phyloP scores from a whole-genome alignment of 2,797 vertebrate genomes.

The Dallia pectoralis region DNA sequence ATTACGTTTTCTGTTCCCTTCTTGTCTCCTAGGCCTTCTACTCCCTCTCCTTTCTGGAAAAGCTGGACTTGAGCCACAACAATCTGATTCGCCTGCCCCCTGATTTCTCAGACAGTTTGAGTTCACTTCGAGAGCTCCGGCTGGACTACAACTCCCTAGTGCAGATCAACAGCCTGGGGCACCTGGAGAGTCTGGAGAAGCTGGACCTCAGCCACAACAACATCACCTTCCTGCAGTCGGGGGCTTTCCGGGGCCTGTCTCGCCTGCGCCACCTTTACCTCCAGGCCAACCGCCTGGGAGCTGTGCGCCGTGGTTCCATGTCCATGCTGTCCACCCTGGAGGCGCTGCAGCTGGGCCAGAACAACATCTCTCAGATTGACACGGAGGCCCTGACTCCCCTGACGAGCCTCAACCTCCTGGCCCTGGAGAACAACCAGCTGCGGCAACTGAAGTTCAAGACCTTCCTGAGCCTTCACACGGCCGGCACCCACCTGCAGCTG shows the following conservation, averaged over 20 bases:
- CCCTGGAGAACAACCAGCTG: constrained; percentile 67
- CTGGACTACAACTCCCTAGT: constrained; percentile 67
- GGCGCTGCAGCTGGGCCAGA: constrained; percentile 71
- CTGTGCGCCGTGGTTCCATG: constrained; percentile 62
- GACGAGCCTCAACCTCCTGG: constrained; percentile 63
- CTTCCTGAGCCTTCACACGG: constrained; percentile 68
- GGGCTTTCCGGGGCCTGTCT: constrained; percentile 71
- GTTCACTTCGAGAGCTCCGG: constrained; percentile 64
- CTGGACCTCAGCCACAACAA: constrained; percentile 69
- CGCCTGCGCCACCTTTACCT: constrained; percentile 72
- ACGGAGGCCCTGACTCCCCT: constrained; percentile 66
- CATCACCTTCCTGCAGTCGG: constrained; percentile 57
- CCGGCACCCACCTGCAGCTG: constrained; percentile 72
- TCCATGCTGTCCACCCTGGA: constrained; percentile 73
- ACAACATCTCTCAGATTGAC: constrained; percentile 73
- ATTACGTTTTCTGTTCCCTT: constrained; percentile 4
- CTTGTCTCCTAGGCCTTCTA: constrained; percentile 49
- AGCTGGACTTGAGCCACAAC: constrained; percentile 75
- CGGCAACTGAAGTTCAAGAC: constrained; percentile 75
- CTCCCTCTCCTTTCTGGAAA: constrained; percentile 72
- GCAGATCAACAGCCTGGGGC: constrained; percentile 56
- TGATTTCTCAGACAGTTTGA: constrained; percentile 68
- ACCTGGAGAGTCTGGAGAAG: constrained; percentile 68
- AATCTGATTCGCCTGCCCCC: constrained; percentile 55
- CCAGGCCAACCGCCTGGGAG: constrained; percentile 62